Percentiles rank a stretch among this genome's conserved stretches.
Evolutionary conservation across 2,113 vertebrate species (phyloP).

Genomic region (Choloepus hoffmanni): DNA sequence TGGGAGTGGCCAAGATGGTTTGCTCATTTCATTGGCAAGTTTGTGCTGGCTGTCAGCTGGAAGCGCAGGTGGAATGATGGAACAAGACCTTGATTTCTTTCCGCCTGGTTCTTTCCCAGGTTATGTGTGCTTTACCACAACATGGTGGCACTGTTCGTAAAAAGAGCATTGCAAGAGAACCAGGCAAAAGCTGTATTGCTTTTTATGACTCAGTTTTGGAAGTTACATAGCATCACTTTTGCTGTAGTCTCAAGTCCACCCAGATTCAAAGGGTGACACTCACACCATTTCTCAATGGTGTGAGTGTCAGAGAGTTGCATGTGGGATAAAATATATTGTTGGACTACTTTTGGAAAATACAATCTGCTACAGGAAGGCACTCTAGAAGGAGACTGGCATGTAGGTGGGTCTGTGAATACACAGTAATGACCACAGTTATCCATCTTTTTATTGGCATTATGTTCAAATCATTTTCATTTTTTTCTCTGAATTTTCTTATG

Average conservation of each 20-base stretch:
- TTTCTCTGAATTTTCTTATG: background rate
- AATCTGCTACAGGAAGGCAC: background rate
- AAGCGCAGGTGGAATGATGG: background rate
- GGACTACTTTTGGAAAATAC: background rate
- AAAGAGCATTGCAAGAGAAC: background rate
- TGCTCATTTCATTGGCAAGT: background rate
- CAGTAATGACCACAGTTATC: background rate
- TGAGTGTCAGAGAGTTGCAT: background rate
- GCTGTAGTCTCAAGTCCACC: background rate
- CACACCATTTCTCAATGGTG: background rate
- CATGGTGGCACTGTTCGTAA: background rate
- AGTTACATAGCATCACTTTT: background rate
- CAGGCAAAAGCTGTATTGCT: background rate
- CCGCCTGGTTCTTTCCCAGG: background rate
- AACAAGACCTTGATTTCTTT: background rate
- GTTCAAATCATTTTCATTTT: background rate
- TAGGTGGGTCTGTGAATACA: background rate
- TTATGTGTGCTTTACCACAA: background rate
- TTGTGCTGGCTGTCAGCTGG: background rate
- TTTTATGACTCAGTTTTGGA: background rate
- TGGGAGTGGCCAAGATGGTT: background rate
- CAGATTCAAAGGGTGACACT: background rate
- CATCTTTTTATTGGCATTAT: background rate
- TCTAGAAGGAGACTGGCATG: background rate
- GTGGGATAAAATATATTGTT: background rate